Evolutionary conservation across 2,888 invertebrate genomes (phyloP), one percentile per base, ranked within the genome.

Genomic region (Agrochola lychnidis): DNA sequence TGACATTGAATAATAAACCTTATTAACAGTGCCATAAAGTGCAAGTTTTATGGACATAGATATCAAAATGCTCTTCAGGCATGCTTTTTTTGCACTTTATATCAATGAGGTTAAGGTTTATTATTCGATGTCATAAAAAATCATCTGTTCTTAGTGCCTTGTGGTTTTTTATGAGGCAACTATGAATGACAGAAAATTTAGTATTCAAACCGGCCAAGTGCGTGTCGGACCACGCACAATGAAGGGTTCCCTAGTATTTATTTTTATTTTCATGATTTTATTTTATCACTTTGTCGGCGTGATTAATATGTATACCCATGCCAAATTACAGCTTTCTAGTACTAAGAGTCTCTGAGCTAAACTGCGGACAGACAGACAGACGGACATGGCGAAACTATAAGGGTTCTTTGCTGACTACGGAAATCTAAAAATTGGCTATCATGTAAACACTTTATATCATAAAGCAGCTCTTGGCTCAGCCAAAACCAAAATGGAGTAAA

Each of bases 1-100:
- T 67, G 66, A 51, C 22, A 19, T 51, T 40, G n/a, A 53, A n/a
- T n/a, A 40, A 68, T 36, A 53, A 36, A 68, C 53, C n/a, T 53
- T 68, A 68, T 40, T n/a, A 1, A 10, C n/a, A 40, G 16, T 36
- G 0, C 0, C 3, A 16, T 68, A 56, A n/a, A 7, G 22, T 36
- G 14, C 22, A 25, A 42, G 5, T 45, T 45, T 22, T 4, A 30
- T 5, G 6, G n/a, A 45, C 1, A 12, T 14, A 42, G 42, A 53
- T 7, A 30, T 42, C 70, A 30, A 70, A 53, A 42, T 53, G 40
- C 10, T 30, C 9, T 6, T 16, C 36, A 12, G 56, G 19, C 40
- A 25, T 22, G 16, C 45, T 48, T 19, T 10, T 10, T 40, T 42
- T 42, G 42, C 22, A 72, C 30, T 72, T n/a, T 56, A 42, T 3